These are phyloP conservation scores for Ianthella basta DNA, from an alignment of 37 sponge, comb jelly and placozoan species.

Conservation along the genomic window DNA sequence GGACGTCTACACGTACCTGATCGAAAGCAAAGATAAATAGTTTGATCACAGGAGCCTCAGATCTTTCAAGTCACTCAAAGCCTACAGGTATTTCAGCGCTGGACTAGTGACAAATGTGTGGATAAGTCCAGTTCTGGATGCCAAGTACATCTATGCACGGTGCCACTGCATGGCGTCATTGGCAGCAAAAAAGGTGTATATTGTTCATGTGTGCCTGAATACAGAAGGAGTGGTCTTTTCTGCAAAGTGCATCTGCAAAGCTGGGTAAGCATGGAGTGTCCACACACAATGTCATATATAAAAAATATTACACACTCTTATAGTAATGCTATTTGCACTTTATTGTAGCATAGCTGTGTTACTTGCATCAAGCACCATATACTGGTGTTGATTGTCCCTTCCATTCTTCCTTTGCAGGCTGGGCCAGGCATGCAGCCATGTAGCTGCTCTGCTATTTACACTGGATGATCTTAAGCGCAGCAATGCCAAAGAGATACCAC, in stretches of 20 bases:
- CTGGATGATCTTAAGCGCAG: not conserved
- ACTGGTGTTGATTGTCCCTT: too few species aligned
- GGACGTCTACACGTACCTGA: conserved; percentile 11
- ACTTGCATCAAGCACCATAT: too few species aligned
- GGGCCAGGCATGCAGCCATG: conserved; percentile 18
- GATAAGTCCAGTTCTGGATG: not conserved
- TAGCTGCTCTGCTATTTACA: conserved; percentile 1
- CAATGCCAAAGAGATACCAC: not conserved
- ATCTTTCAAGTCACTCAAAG: not conserved
- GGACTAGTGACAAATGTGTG: conserved; percentile 1
- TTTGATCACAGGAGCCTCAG: not conserved
- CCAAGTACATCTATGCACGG: not conserved
- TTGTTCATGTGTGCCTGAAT: not conserved
- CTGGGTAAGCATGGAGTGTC: too few species aligned
- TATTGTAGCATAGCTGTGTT: too few species aligned
- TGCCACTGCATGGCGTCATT: conserved; percentile 10
- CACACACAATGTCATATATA: too few species aligned
- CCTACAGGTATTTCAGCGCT: not conserved
- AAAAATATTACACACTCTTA: too few species aligned
- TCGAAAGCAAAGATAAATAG: conserved; percentile 10
- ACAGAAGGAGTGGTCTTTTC: too few species aligned
- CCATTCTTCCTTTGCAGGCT: not conserved
- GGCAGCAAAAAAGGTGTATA: not conserved
- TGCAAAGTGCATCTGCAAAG: too few species aligned
- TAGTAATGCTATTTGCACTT: too few species aligned